Base-by-base conservation (phyloP, 2,797 vertebrate genomes). In the Orientallactaga sibirica region DNA sequence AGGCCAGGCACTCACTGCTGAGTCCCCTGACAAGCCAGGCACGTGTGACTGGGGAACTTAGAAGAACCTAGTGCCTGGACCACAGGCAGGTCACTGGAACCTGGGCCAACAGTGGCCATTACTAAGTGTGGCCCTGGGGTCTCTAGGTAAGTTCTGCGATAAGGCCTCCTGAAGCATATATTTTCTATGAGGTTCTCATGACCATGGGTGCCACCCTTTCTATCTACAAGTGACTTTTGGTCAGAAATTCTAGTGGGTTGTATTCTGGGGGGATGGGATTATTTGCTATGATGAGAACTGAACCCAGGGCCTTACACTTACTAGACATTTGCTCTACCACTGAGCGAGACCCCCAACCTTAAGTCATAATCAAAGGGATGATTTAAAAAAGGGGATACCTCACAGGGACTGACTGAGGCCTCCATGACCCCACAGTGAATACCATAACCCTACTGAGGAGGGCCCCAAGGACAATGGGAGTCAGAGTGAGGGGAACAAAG, bases 31-130 rank as follows among this genome's bases (percentile, higher is more conserved):
- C 22, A 37, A 64, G 66, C 1, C 25, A 11, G 79, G 41, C 58
- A 48, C 0, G 0, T 27, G 20, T 76, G 61, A 80, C 43, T 7
- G 10, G 43, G 15, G 11, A 68, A 37, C 4, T 9, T 0, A 12
- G 64, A 74, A 25, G 67, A 4, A 12, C 58, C 41, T 58, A 67
- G 88, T 8, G 15, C 33, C 29, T 0, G 15, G 43, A n/a, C 48
- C 43, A 55, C n/a, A n/a, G n/a, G 79, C 66, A 82, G 66, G 79
- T 12, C 73, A 2, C 0, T 0, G n/a, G 55, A 80, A 43, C 27
- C 22, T 66, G 6, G 58, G 41, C 19, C 2, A 29, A 64, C 12
- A 20, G 16, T 55, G 27, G 20, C 22, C 12, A 20, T 61, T 8
- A 25, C 27, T 12, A 19, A 1, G 37, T 8, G 0, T 4, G 48